Evolutionary conservation across 1,140 invertebrate genomes (phyloP), one percentile per base, ranked within the genome.

Genomic region (Rhyacophila brunnea): DNA sequence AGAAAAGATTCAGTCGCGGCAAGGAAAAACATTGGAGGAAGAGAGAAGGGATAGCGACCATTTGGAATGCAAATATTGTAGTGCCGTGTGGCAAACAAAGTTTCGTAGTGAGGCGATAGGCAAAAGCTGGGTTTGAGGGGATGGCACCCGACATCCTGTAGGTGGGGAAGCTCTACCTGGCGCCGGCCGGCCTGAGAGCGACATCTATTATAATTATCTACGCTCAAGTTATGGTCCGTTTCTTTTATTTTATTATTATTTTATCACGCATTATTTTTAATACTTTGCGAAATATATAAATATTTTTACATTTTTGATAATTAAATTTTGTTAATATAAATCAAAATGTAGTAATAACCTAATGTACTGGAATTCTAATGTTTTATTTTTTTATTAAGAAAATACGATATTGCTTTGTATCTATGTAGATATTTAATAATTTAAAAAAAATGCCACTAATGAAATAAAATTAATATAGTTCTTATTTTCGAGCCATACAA

Each of bases 61-160:
- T 64, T 64, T 59, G 61, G 61, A 64, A 59, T 64, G 61, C 61
- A 64, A 64, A 64, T 64, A 64, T 58, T 64, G 61, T 64, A 64
- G 61, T 59, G 56, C 47, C 49, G 54, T 20, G 55, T 42, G 60
- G 61, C 51, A 64, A 64, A 64, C 61, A 64, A 64, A 64, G 54
- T 64, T 64, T 59, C 49, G 20, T 44, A 38, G 46, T 40, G 34
- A n/a, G 11, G 38, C 11, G 38, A 15, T 40, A 15, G 55, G 55
- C 50, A 51, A 50, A 52, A 56, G 53, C 46, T 50, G 13, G 40
- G 18, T 32, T 15, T 9, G 35, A 7, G 7, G 13, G 2, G 13
- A 40, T 19, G 42, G 11, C 40, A 34, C 20, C 18, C 5, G 52
- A 23, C 17, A 15, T 3, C 17, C 6, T 11, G 52, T 9, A 19